phyloP scores from a whole-genome alignment of 2,113 vertebrate species.

The Lanius ludovicianus region DNA sequence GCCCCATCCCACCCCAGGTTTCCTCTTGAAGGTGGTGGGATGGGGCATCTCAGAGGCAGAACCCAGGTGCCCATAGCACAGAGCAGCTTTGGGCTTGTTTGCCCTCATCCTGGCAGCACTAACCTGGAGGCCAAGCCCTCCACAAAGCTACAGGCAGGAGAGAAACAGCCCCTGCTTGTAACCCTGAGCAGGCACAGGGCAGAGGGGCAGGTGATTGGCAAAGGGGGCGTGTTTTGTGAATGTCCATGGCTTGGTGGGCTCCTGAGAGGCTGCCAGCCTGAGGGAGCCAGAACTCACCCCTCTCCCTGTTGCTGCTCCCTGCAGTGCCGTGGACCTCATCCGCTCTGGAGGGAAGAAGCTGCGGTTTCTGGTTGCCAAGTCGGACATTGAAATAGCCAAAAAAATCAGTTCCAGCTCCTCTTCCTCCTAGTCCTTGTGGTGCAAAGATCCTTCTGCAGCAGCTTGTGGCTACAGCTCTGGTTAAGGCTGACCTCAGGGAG shows the following conservation, averaged over 20 bases:
- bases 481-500: background rate
- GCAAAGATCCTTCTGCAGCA: background rate
- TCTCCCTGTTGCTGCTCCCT: background rate
- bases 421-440: constrained; percentile 44
- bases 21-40: background rate
- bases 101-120: background rate
- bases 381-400: constrained; percentile 85
- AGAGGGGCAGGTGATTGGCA: background rate
- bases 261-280: background rate
- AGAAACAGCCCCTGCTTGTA: background rate
- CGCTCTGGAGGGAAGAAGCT: constrained; percentile 87
- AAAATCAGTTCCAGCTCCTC: constrained; percentile 86
- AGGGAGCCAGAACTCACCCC: background rate
- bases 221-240: background rate
- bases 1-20: background rate
- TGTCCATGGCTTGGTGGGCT: background rate
- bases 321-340: constrained; percentile 93
- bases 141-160: background rate
- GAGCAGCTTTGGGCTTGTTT: background rate
- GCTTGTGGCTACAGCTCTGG: background rate
- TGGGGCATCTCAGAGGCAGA: background rate
- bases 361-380: constrained; percentile 92
- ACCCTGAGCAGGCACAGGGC: background rate
- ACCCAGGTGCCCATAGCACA: background rate
- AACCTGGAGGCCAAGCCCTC: background rate